Percentiles rank a stretch among this genome's conserved stretches.
phyloP scores from a whole-genome alignment of 1,140 invertebrate genomes.

The Hyposmocoma kahamanoa region DNA sequence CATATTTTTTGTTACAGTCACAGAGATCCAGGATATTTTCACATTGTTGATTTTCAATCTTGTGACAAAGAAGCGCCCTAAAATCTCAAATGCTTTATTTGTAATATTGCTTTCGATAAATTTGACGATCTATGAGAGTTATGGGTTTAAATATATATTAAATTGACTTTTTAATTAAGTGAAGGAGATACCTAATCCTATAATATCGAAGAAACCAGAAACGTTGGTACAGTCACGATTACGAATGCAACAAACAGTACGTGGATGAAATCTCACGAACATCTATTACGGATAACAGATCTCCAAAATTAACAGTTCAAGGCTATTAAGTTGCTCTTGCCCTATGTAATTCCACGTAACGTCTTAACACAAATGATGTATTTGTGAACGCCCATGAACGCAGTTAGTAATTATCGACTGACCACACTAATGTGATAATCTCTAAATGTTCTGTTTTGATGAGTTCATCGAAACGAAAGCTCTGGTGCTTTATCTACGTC shows the following conservation, averaged over 20 bases:
- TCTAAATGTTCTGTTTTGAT: constrained; percentile 53
- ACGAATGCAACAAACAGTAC: not conserved
- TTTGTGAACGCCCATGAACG: constrained; percentile 59
- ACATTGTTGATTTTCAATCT: no score
- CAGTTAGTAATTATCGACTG: constrained; percentile 53
- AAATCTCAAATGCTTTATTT: no score
- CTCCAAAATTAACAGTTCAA: constrained; percentile 49
- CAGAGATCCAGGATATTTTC: no score
- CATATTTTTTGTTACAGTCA: no score
- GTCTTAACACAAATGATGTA: constrained; percentile 66
- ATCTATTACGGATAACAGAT: constrained; percentile 46
- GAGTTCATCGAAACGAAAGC: constrained; percentile 55
- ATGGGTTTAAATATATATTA: no score
- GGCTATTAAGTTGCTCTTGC: constrained; percentile 33
- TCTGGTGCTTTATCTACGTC: constrained; percentile 21
- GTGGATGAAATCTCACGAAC: constrained; percentile 38
- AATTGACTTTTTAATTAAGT: no score
- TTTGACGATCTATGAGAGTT: no score
- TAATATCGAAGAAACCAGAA: not conserved
- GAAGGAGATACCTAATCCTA: no score
- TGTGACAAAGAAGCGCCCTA: no score
- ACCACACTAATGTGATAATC: constrained; percentile 58
- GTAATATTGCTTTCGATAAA: no score
- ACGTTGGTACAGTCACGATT: not conserved
- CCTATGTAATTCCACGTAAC: constrained; percentile 43